These are phyloP conservation scores for Catamblyrhynchus diadema DNA, from an alignment of 2,797 vertebrate species.

Conservation along the genomic window DNA sequence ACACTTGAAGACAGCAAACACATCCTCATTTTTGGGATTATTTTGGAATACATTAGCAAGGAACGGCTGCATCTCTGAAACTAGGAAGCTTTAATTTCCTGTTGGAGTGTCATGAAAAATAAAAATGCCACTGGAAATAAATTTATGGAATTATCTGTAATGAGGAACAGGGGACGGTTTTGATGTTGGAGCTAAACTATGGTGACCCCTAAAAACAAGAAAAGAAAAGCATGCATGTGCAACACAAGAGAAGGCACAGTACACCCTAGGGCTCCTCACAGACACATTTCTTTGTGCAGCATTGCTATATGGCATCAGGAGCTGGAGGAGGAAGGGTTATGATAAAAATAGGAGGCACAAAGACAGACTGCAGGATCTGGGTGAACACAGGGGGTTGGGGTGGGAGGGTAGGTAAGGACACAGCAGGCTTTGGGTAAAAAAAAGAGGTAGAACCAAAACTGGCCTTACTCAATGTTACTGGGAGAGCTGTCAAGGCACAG, in stretches of 20 bases:
- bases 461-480: rapidly evolving
- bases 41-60: not conserved
- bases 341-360: not conserved
- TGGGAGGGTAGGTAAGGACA: not conserved
- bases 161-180: not conserved
- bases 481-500: not conserved
- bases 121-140: not conserved
- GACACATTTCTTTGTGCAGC: not conserved
- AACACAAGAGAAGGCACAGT: not conserved
- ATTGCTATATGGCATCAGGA: not conserved
- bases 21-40: not conserved
- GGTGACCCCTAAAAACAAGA: not conserved
- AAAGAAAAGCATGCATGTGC: rapidly evolving
- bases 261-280: not conserved
- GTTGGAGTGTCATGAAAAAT: not conserved
- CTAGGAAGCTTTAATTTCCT: not conserved
- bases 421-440: not conserved
- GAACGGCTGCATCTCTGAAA: not conserved
- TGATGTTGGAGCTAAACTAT: not conserved
- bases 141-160: not conserved
- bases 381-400: not conserved
- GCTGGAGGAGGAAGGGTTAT: not conserved
- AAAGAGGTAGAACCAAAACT: not conserved
- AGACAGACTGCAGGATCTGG: not conserved
- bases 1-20: not conserved